These are phyloP conservation scores for Cyclophora punctaria DNA, from an alignment of 2,888 invertebrate genomes.

Conservation along the genomic window DNA sequence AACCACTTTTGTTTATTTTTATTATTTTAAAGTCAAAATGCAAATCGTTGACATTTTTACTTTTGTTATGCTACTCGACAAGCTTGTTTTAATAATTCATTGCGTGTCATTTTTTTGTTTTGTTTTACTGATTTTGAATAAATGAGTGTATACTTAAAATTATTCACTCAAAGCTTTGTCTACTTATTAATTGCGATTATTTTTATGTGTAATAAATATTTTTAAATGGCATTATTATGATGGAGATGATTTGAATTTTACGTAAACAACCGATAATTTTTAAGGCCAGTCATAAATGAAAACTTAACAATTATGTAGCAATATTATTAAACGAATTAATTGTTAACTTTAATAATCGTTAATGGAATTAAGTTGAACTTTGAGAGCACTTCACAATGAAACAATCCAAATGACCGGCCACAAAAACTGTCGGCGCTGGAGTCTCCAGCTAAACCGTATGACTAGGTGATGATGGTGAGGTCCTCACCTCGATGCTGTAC, in stretches of 20 bases:
- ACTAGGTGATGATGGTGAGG: constrained; percentile 17
- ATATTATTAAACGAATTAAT: neutral
- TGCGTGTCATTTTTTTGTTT: too few species aligned
- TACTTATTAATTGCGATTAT: too few species aligned
- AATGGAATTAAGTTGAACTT: neutral
- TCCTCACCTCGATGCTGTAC: constrained; percentile 96
- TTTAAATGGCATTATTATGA: neutral
- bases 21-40: too few species aligned
- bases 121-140: too few species aligned
- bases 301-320: neutral
- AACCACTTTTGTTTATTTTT: too few species aligned
- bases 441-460: neutral
- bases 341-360: neutral
- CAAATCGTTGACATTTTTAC: too few species aligned
- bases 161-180: too few species aligned
- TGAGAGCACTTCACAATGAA: constrained; percentile 5
- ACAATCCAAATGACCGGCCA: constrained; percentile 21
- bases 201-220: neutral
- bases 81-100: too few species aligned
- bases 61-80: too few species aligned
- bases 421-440: constrained; percentile 9
- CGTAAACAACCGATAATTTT: constrained; percentile 3
- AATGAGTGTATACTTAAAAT: too few species aligned
- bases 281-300: constrained; percentile 16
- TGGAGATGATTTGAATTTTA: neutral